phyloP scores from a whole-genome alignment of 2,113 vertebrate genomes.

The Sturnus vulgaris region DNA sequence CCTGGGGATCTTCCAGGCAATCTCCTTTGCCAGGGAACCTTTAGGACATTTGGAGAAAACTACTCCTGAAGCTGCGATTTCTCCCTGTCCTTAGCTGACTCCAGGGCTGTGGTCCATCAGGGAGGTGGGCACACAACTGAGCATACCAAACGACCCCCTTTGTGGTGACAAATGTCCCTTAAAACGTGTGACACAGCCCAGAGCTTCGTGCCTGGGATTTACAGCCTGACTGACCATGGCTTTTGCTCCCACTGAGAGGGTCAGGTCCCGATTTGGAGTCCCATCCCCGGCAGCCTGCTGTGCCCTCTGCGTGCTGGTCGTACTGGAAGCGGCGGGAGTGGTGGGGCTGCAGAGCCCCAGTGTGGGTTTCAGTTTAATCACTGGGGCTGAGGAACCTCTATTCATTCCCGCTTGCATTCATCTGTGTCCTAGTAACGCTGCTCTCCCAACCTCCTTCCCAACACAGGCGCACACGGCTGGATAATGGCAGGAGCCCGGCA shows the following conservation, averaged over 20 bases:
- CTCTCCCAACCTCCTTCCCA: background rate
- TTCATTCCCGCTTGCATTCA: constrained; percentile 41
- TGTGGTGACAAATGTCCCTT: background rate
- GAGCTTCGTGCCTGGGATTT: background rate
- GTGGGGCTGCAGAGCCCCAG: background rate
- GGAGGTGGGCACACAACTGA: background rate
- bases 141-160: background rate
- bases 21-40: background rate
- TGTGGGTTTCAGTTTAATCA: constrained; percentile 35
- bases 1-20: background rate
- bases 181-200: background rate
- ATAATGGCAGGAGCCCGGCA: constrained; percentile 54
- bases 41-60: background rate
- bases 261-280: background rate
- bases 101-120: background rate
- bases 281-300: background rate
- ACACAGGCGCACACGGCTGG: constrained; percentile 29
- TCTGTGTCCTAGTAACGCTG: constrained; percentile 53
- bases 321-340: background rate
- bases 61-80: background rate
- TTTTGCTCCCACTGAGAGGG: background rate
- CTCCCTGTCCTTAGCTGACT: background rate
- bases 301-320: background rate
- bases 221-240: background rate
- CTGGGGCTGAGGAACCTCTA: constrained; percentile 35